A percentile compares a stretch with the other conserved stretches of the same genome.
Conservation (phyloP, 2,113 vertebrate species). For the Paedocypris sp. region DNA sequence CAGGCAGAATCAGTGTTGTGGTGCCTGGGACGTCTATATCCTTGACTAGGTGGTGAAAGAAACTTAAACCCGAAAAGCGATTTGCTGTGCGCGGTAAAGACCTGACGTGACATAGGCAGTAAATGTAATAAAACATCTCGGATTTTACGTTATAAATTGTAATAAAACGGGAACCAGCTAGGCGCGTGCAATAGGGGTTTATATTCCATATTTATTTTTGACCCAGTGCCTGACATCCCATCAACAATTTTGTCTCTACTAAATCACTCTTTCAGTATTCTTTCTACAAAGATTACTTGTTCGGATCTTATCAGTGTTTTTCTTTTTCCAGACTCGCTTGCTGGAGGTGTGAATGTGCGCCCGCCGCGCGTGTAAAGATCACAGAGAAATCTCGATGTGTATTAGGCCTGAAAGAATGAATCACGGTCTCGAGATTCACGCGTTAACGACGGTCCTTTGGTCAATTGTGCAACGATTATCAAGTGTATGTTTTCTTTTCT, state of each 20-base stretch:
- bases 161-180: too few relatives aligned
- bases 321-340: neutral
- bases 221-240: too few relatives aligned
- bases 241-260: too few relatives aligned
- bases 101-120: too few relatives aligned
- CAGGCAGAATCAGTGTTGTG: slow-evolving; percentile 28
- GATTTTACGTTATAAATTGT: too few relatives aligned
- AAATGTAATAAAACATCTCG: too few relatives aligned
- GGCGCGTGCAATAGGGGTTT: too few relatives aligned
- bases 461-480: slow-evolving; percentile 27
- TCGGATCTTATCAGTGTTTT: neutral
- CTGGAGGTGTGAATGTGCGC: neutral
- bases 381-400: slow-evolving; percentile 19
- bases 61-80: slow-evolving; percentile 9
- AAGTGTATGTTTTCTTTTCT: slow-evolving; percentile 51
- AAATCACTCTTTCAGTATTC: neutral
- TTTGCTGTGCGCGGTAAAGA: slow-evolving; percentile 5
- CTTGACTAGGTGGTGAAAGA: slow-evolving; percentile 31
- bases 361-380: neutral
- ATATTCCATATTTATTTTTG: too few relatives aligned
- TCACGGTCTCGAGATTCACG: neutral
- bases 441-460: slow-evolving; percentile 13
- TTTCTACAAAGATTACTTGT: neutral
- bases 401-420: slow-evolving; percentile 19
- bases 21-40: slow-evolving; percentile 23